Conservation (phyloP, 1,140 invertebrate genomes). For the Spodoptera litura region DNA sequence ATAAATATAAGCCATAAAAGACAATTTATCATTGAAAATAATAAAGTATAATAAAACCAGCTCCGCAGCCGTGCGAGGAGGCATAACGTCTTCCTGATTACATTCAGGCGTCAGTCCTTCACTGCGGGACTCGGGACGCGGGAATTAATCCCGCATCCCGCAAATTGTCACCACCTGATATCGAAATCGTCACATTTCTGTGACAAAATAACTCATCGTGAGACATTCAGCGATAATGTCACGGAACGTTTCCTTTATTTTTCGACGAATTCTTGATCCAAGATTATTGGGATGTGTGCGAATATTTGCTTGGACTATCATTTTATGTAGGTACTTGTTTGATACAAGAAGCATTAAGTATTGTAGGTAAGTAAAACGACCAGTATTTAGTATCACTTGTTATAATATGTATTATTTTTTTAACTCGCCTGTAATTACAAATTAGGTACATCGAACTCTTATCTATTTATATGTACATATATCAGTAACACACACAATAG, state of each 20-base stretch:
- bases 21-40: not conserved
- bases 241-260: constrained; percentile 12
- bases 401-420: too few relatives aligned
- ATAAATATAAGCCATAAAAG: not conserved
- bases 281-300: not conserved
- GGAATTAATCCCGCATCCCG: constrained; percentile 29
- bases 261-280: not conserved
- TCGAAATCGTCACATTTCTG: constrained; percentile 6
- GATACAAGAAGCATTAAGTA: too few relatives aligned
- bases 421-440: too few relatives aligned
- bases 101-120: not conserved
- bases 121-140: not conserved
- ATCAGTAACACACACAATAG: too few relatives aligned
- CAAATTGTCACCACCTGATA: constrained; percentile 23
- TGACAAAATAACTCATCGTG: constrained; percentile 10
- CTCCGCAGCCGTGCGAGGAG: not conserved
- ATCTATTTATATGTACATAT: too few relatives aligned
- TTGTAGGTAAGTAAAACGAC: too few relatives aligned
- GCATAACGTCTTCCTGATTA: constrained; percentile 15
- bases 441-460: too few relatives aligned
- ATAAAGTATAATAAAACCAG: constrained; percentile 1
- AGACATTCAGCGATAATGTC: constrained; percentile 14
- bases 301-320: not conserved
- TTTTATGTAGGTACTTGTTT: too few relatives aligned
- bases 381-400: too few relatives aligned